phyloP scores from a whole-genome alignment of 2,888 invertebrate genomes.

The Caenorhabditis sp. region DNA sequence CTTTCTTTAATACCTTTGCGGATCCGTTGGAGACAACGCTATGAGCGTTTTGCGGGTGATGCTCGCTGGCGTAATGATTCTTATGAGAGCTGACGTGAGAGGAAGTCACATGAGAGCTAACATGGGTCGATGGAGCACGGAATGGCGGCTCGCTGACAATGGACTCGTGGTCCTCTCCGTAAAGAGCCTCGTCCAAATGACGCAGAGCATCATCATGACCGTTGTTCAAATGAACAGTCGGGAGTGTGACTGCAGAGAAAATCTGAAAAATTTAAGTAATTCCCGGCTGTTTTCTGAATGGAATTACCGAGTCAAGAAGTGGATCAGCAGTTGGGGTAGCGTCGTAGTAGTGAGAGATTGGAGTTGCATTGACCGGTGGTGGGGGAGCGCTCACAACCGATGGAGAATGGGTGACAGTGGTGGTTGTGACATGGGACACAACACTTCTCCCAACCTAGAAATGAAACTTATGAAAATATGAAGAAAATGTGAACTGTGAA shows the following conservation, averaged over 20 bases:
- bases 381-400: slow-evolving; percentile 26
- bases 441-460: slow-evolving; percentile 53
- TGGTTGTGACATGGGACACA: slow-evolving; percentile 31
- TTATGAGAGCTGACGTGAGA: slow-evolving; percentile 51
- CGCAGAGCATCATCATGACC: slow-evolving; percentile 63
- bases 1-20: slow-evolving; percentile 60
- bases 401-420: slow-evolving; percentile 15
- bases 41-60: slow-evolving; percentile 48
- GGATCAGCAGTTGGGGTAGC: slow-evolving; percentile 45
- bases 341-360: slow-evolving; percentile 48
- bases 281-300: no score
- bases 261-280: no score
- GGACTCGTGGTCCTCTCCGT: slow-evolving; percentile 58
- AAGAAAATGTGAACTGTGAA: not conserved
- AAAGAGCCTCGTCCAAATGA: slow-evolving; percentile 58
- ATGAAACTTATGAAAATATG: not conserved
- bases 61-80: slow-evolving; percentile 39
- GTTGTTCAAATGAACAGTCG: slow-evolving; percentile 44
- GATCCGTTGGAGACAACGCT: slow-evolving; percentile 57
- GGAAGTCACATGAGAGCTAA: slow-evolving; percentile 31
- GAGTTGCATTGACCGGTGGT: slow-evolving; percentile 40
- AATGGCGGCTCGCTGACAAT: slow-evolving; percentile 65
- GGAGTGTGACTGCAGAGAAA: slow-evolving; percentile 65
- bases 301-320: slow-evolving; percentile 50
- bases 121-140: slow-evolving; percentile 60